Evolutionary conservation across 2,113 vertebrate species (phyloP), one percentile per base, ranked within the genome.

Genomic region (Bos javanicus): DNA sequence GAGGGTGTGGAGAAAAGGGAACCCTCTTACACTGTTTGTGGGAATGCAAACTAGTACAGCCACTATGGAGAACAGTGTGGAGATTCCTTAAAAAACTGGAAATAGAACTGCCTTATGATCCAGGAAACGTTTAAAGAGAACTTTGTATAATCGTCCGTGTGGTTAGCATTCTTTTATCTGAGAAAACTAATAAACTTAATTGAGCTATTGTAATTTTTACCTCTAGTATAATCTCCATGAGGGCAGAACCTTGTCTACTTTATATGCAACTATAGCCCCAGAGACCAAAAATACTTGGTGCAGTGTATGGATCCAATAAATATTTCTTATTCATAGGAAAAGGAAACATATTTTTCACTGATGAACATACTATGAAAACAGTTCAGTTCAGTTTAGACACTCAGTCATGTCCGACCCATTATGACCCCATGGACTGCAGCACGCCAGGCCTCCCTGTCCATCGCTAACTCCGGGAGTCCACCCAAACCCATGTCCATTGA

Each of bases 341-440:
- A 88, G 26, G 30, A 84, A 94, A 83, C n/a, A 91, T 78, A 71
- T 48, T 91, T 88, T 93, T 93, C 43, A 78, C 54, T 62, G 21
- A 91, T 30, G 36, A 78, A 57, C 54, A 74, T 30, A 52, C n/a
- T 85, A n/a, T 91, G 64, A 90, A 78, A 87, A 52, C 52, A 23
- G 67, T 39, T 39, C n/a, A 36, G 4, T 71, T 71, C 64, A 71
- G n/a, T 39, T 71, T 21, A 39, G 19, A 23, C 2, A 0, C 10
- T 39, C 67, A 12, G 5, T 71, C 2, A 0, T 71, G 5, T 39
- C 19, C 0, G 0, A 71, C n/a, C 19, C 67, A 39, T 39, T 39
- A 10, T 0, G 1, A 39, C n/a, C 19, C n/a, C n/a, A 23, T 23
- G 10, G 11, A 36, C 11, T 5, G 1, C n/a, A 36, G 67, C n/a